phyloP scores from a whole-genome alignment of 2,113 vertebrate genomes.

The Aspiorhynchus laticeps region DNA sequence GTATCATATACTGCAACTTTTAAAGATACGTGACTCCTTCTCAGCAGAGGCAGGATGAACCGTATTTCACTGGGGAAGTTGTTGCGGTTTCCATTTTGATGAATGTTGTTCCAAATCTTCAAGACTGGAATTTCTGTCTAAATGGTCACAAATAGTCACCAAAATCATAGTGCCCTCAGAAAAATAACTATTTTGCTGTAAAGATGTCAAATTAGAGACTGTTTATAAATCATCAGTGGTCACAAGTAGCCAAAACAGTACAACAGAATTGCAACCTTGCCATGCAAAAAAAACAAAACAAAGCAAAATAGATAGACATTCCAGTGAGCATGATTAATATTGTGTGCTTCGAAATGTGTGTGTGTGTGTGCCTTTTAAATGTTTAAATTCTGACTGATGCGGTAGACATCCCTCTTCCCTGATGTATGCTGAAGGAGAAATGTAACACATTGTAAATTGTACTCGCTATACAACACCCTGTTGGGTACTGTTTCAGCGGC shows the following conservation, averaged over 20 bases:
- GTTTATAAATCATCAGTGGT: not conserved
- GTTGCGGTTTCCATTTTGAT: conserved; percentile 3
- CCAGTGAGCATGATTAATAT: no score
- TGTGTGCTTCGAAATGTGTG: not conserved
- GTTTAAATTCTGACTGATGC: not conserved
- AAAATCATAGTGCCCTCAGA: not conserved
- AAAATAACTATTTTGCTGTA: not conserved
- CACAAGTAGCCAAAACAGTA: not conserved
- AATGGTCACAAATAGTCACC: not conserved
- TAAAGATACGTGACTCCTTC: not conserved
- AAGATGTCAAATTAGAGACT: not conserved
- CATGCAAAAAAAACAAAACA: not conserved
- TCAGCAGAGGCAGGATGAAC: conserved; percentile 24
- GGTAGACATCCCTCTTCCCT: not conserved
- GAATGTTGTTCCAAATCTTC: not conserved
- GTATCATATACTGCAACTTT: conserved; percentile 40
- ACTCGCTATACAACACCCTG: conserved; percentile 40
- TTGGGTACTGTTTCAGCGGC: conserved; percentile 72
- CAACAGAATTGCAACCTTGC: not conserved
- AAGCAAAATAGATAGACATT: not conserved
- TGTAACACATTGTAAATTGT: conserved; percentile 51
- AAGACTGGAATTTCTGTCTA: not conserved
- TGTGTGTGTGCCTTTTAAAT: not conserved
- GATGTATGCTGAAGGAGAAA: conserved; percentile 38
- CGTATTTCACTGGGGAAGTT: not conserved